A percentile compares a stretch with the other conserved stretches of the same genome.
Conservation (phyloP, 1,140 invertebrate species). For the Arion vulgaris region DNA sequence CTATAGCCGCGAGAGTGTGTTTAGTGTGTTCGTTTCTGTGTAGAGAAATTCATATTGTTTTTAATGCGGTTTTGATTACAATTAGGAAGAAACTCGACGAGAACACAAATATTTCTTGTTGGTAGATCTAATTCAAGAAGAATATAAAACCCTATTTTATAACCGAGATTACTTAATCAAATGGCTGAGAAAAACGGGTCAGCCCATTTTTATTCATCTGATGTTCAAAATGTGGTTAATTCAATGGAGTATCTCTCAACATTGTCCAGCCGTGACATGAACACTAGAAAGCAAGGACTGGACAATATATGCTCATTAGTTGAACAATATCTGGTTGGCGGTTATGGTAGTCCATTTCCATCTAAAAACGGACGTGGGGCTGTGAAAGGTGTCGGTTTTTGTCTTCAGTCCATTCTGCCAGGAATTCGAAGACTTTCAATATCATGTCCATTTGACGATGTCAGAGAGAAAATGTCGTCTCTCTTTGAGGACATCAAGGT, state of each 20-base stretch:
- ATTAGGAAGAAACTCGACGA: neutral
- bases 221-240: slow-evolving; percentile 23
- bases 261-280: slow-evolving; percentile 47
- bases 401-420: slow-evolving; percentile 57
- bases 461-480: slow-evolving; percentile 51
- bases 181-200: slow-evolving; percentile 7
- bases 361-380: slow-evolving; percentile 22
- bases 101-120: neutral
- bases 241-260: slow-evolving; percentile 13
- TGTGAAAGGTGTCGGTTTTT: slow-evolving; percentile 43
- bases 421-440: slow-evolving; percentile 58
- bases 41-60: neutral
- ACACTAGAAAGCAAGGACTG: slow-evolving; percentile 51
- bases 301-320: slow-evolving; percentile 48
- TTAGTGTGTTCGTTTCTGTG: neutral
- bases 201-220: neutral
- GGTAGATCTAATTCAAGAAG: no score
- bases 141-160: neutral
- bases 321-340: slow-evolving; percentile 63
- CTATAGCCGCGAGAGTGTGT: neutral
- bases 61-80: no score
- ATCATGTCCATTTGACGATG: slow-evolving; percentile 65
- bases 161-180: neutral
- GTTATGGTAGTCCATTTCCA: slow-evolving; percentile 55
- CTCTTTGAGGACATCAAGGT: slow-evolving; percentile 62